These are phyloP conservation scores for Penelope pileata DNA, from an alignment of 2,113 vertebrate species.

Conservation along the genomic window DNA sequence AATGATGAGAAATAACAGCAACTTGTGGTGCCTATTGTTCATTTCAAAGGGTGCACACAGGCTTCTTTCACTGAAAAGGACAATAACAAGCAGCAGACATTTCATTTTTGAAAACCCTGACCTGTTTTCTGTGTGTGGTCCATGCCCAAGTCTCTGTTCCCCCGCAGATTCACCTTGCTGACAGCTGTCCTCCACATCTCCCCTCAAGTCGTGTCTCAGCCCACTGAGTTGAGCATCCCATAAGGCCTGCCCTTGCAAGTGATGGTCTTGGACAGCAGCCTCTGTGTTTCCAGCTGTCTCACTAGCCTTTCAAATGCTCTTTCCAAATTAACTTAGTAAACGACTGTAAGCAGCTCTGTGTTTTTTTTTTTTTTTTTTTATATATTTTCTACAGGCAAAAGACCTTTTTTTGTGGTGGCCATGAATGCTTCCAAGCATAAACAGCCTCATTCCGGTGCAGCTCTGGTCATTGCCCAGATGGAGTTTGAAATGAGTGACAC, in stretches of 20 bases:
- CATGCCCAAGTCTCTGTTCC: not conserved
- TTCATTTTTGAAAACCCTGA: not conserved
- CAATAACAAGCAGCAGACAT: not conserved
- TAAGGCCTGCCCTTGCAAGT: not conserved
- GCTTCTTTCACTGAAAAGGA: not conserved
- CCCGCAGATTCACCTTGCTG: not conserved
- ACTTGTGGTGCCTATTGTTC: not conserved
- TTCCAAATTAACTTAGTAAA: constrained; percentile 25
- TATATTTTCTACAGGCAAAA: not conserved
- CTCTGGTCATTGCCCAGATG: constrained; percentile 26
- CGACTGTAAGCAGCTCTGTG: not conserved
- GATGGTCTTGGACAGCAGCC: not conserved
- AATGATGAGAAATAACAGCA: not conserved
- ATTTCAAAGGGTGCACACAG: not conserved
- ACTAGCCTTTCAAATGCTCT: not conserved
- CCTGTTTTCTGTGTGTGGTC: not conserved
- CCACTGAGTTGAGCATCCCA: not conserved
- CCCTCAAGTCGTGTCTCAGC: not conserved
- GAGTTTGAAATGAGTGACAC: not conserved
- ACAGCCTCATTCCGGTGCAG: not conserved
- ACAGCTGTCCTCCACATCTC: not conserved
- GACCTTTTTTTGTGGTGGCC: not conserved
- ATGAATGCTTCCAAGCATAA: not conserved
- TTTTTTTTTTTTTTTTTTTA: not conserved
- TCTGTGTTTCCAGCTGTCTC: not conserved